Percentiles rank a stretch among this genome's conserved stretches.
These are phyloP conservation scores for Drosophila parthenogenetica DNA, from an alignment of 2,888 invertebrate species.

Conservation along the genomic window DNA sequence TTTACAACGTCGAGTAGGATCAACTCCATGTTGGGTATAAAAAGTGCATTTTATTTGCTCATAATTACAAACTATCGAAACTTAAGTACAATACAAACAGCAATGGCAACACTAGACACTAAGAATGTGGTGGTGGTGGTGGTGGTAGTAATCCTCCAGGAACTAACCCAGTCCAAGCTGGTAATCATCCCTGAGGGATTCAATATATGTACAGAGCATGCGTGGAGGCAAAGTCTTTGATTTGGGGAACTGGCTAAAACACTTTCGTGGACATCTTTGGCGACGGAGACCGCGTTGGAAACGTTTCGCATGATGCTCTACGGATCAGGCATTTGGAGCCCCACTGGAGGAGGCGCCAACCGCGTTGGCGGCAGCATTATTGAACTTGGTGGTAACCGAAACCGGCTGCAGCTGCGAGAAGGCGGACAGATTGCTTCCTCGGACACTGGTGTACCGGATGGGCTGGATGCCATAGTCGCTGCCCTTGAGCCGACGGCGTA, in stretches of 20 bases:
- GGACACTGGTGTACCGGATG: slow-evolving; percentile 83
- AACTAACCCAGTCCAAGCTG: not conserved
- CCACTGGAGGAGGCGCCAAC: slow-evolving; percentile 27
- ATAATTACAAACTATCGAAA: slow-evolving; percentile 48
- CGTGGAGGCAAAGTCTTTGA: slow-evolving; percentile 60
- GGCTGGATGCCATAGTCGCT: slow-evolving; percentile 82
- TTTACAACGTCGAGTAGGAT: too few species aligned
- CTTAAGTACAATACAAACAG: slow-evolving; percentile 76
- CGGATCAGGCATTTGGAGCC: slow-evolving; percentile 65
- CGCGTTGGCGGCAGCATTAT: slow-evolving; percentile 46
- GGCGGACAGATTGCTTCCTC: slow-evolving; percentile 82
- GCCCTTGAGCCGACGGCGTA: slow-evolving; percentile 82
- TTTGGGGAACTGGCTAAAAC: slow-evolving; percentile 39
- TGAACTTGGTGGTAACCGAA: slow-evolving; percentile 62
- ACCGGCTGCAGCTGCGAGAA: slow-evolving; percentile 70
- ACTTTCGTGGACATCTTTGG: slow-evolving; percentile 79
- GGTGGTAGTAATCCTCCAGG: slow-evolving; percentile 26
- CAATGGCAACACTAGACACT: slow-evolving; percentile 70
- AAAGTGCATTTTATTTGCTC: slow-evolving; percentile 60
- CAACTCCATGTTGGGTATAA: slow-evolving; percentile 21
- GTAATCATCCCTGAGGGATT: not conserved
- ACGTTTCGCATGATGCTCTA: not conserved
- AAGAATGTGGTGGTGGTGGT: slow-evolving; percentile 44
- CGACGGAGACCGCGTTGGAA: slow-evolving; percentile 57
- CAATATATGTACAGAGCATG: slow-evolving; percentile 49